Percentiles rank a stretch among this genome's conserved stretches.
Evolutionary conservation across 1,140 invertebrate genomes (phyloP).

Genomic region (Tetramorium parvispinum): DNA sequence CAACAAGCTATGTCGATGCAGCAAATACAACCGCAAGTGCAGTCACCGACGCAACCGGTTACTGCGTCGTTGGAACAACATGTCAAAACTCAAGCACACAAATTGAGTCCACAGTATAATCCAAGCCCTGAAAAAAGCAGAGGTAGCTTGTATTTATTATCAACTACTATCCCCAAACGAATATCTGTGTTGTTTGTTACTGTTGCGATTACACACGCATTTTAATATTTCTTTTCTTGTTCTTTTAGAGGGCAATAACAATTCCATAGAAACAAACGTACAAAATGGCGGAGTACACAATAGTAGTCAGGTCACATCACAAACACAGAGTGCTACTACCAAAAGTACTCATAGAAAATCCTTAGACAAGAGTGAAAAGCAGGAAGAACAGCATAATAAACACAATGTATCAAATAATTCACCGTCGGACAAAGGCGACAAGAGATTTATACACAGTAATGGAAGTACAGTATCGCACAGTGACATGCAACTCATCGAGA

Average conservation of each 20-base stretch:
- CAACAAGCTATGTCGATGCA: conserved; percentile 87
- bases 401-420: conserved; percentile 79
- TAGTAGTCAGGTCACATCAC: conserved; percentile 77
- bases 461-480: conserved; percentile 83
- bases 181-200: not conserved
- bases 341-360: conserved; percentile 87
- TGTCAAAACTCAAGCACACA: conserved; percentile 84
- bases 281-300: conserved; percentile 84
- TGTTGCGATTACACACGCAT: not conserved
- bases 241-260: conserved; percentile 76
- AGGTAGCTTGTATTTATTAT: conserved; percentile 85
- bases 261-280: conserved; percentile 80
- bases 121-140: conserved; percentile 86
- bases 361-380: conserved; percentile 85
- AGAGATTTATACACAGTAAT: conserved; percentile 85
- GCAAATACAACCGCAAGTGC: conserved; percentile 81
- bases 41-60: conserved; percentile 79
- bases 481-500: conserved; percentile 87
- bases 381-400: conserved; percentile 83
- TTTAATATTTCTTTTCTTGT: not conserved
- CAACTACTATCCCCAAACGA: conserved; percentile 57
- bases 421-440: conserved; percentile 84
- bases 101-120: conserved; percentile 84
- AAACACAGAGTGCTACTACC: conserved; percentile 79
- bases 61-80: conserved; percentile 80